Conservation (phyloP, 1,140 invertebrate species). For the Proales similis region DNA sequence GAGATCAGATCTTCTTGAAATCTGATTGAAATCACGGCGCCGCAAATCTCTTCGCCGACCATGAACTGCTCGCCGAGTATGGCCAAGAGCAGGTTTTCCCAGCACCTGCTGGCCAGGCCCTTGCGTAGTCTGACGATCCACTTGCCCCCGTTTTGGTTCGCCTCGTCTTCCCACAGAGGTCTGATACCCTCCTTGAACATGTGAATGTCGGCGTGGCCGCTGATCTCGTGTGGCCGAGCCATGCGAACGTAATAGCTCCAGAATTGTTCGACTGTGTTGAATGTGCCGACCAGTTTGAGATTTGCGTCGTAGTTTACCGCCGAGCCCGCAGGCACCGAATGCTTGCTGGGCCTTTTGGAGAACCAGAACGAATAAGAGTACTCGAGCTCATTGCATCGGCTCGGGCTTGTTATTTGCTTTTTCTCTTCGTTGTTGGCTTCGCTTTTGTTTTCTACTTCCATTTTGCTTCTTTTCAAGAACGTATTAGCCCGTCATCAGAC, state of each 20-base stretch:
- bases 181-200: slow-evolving; percentile 96
- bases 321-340: background rate
- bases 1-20: slow-evolving; percentile 96
- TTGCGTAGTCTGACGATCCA: slow-evolving; percentile 90
- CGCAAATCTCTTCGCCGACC: slow-evolving; percentile 96
- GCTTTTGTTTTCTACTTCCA: too few relatives aligned
- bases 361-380: slow-evolving; percentile 37
- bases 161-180: slow-evolving; percentile 96
- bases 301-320: slow-evolving; percentile 33
- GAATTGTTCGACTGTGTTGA: slow-evolving; percentile 38
- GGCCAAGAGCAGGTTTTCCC: slow-evolving; percentile 95
- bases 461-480: too few relatives aligned
- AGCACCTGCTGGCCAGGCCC: slow-evolving; percentile 85
- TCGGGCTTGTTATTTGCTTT: too few relatives aligned
- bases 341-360: slow-evolving; percentile 29
- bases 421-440: too few relatives aligned
- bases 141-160: slow-evolving; percentile 89
- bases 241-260: slow-evolving; percentile 35
- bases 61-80: slow-evolving; percentile 92
- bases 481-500: too few relatives aligned
- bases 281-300: slow-evolving; percentile 36
- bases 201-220: slow-evolving; percentile 85
- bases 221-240: slow-evolving; percentile 59
- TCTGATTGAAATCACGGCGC: slow-evolving; percentile 85
- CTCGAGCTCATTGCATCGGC: too few relatives aligned